Evolutionary conservation across 2,888 invertebrate genomes (phyloP).

Genomic region (Acrobasis repandana): DNA sequence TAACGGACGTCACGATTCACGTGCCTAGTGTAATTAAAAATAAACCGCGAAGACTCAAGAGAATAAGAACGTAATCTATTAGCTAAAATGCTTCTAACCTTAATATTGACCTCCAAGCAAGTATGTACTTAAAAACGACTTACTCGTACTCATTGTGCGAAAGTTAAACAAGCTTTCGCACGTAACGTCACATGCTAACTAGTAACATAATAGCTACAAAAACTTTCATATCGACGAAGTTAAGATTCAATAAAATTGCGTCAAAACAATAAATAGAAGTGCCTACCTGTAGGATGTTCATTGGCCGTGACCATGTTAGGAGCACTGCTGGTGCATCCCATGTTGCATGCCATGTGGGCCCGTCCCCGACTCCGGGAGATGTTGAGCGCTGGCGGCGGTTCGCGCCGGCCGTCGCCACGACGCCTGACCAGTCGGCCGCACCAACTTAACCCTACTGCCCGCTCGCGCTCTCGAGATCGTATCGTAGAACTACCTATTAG

Average conservation of each 20-base stretch:
- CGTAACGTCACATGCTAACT: neutral
- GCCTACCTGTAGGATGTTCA: constrained; percentile 59
- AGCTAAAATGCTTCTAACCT: constrained; percentile 28
- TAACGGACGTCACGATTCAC: constrained; percentile 13
- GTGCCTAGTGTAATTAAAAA: constrained; percentile 21
- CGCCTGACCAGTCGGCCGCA: constrained; percentile 56
- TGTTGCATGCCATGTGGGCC: constrained; percentile 47
- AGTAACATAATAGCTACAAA: too few species aligned
- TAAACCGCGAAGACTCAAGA: constrained; percentile 13
- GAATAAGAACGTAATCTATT: constrained; percentile 26
- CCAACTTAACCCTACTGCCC: constrained; percentile 62
- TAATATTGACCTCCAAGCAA: constrained; percentile 39
- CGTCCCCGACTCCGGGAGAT: constrained; percentile 28
- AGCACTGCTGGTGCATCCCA: constrained; percentile 79
- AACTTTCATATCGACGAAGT: too few species aligned
- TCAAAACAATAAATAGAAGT: neutral
- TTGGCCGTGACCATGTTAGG: constrained; percentile 56
- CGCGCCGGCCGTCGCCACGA: constrained; percentile 35
- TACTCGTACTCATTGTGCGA: neutral
- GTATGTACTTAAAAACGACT: neutral
- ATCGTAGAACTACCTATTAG: constrained; percentile 70
- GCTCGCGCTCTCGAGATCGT: constrained; percentile 55
- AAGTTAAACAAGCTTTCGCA: neutral
- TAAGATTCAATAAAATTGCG: too few species aligned
- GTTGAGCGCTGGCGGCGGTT: constrained; percentile 31